Evolutionary conservation across 2,797 vertebrate species (phyloP), one percentile per base, ranked within the genome.

Genomic region (Kryptolebias ocellatus): DNA sequence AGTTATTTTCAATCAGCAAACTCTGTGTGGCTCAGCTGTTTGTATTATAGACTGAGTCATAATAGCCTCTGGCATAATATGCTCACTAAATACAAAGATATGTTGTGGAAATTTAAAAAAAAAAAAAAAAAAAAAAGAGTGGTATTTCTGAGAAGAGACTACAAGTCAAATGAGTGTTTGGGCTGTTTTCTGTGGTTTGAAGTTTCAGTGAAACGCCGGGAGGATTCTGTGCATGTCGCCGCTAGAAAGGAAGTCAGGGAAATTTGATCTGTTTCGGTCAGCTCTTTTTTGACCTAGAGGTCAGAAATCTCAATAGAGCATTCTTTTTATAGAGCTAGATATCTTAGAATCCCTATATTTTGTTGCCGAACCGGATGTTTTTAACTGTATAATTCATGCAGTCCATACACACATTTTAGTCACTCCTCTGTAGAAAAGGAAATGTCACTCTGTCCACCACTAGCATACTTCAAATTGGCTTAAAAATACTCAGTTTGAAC

Each of bases 261-360:
- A 94, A 95, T 69, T 8, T 45, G 90, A 95, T 91, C 83, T 53
- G 83, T 79, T 53, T 20, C 75, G 89, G 92, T 93, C 93, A 94
- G 93, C 93, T 88, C 69, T 91, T 93, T 49, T 54, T 73, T 88
- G 86, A 86, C 85, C 90, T 65, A 82, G 87, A 92, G 93, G 92
- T 93, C 91, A 92, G 78, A 86, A 82, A 77, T 92, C 89, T 89
- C 84, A 86, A 81, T 78, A 70, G 77, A 74, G 63, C 29, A 60
- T 76, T 79, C 79, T 88, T 86, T 86, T 86, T 87, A 87, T 83
- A 85, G 81, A 67, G 44, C 55, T 60, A 37, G 55, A 81, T 83
- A 78, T 90, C 71, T 67, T 84, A 79, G 74, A 83, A 71, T 80
- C 44, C n/a, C 20, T 61, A 47, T 71, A 64, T 29, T 74, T 53